phyloP scores from a whole-genome alignment of 2,113 vertebrate genomes.

The Sapayoa aenigma region DNA sequence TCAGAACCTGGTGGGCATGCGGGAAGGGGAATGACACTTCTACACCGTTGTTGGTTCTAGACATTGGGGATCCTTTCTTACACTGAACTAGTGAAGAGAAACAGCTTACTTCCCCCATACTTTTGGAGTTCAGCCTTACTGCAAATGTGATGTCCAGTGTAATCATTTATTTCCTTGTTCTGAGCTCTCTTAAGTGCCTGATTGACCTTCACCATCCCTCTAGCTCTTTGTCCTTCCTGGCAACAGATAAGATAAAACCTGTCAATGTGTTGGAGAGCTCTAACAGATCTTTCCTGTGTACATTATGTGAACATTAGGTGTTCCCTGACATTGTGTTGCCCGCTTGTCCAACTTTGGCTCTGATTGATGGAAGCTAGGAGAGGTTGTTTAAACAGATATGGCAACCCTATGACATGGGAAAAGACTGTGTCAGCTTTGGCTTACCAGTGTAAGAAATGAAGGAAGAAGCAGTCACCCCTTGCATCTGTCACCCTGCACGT shows the following conservation, averaged over 20 bases:
- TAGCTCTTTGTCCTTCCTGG: conserved; percentile 34
- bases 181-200: not conserved
- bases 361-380: not conserved
- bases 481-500: not conserved
- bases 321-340: conserved; percentile 23
- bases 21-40: not conserved
- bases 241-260: conserved; percentile 56
- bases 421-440: not conserved
- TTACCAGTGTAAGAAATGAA: not conserved
- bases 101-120: not conserved
- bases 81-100: not conserved
- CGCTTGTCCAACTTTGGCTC: not conserved
- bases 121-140: not conserved
- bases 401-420: not conserved
- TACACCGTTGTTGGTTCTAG: not conserved
- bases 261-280: conserved; percentile 41
- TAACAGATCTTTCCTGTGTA: conserved; percentile 22
- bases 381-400: not conserved
- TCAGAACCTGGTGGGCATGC: not conserved
- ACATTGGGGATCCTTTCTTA: not conserved
- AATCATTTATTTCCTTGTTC: conserved; percentile 32
- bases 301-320: not conserved
- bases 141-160: not conserved
- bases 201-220: conserved; percentile 29
- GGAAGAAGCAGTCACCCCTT: not conserved